Conservation (phyloP, 92 coral and sea anemone species). For the Paragorgia papillata region DNA sequence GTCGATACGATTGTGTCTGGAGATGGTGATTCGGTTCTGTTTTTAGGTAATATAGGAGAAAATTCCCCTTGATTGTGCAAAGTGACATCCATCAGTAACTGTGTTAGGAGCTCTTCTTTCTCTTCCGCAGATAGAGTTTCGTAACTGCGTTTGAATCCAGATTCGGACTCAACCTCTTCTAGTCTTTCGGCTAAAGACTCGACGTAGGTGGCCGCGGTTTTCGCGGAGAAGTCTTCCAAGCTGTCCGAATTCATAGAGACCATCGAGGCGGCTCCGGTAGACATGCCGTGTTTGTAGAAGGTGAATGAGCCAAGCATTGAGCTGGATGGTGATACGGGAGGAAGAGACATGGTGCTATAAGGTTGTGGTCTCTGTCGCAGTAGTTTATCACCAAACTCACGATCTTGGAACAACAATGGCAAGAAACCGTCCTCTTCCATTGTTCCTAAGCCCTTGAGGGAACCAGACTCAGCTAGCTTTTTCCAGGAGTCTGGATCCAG, state of each 20-base stretch:
- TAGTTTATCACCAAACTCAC: conserved; percentile 35
- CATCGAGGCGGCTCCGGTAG: conserved; percentile 93
- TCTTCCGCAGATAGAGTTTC: conserved; percentile 65
- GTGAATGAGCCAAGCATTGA: conserved; percentile 93
- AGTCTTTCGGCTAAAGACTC: conserved; percentile 78
- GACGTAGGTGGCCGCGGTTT: conserved; percentile 77
- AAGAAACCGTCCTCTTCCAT: conserved; percentile 57
- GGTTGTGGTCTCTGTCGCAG: conserved; percentile 89
- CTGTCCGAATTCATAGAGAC: conserved; percentile 74
- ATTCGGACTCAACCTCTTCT: conserved; percentile 71
- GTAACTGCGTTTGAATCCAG: conserved; percentile 48
- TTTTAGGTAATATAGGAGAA: not conserved
- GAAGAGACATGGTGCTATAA: conserved; percentile 94
- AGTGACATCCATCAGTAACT: conserved; percentile 76
- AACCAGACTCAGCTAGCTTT: conserved; percentile 72
- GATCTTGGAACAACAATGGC: conserved; percentile 59
- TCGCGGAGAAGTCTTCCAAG: conserved; percentile 73
- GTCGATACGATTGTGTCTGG: not conserved
- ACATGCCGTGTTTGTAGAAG: conserved; percentile 88
- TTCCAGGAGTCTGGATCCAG: conserved; percentile 85
- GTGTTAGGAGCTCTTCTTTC: conserved; percentile 88
- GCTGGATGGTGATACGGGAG: conserved; percentile 95
- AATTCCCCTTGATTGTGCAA: conserved; percentile 54
- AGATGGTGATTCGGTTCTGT: not conserved
- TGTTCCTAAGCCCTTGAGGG: conserved; percentile 69